Percentiles rank a stretch among this genome's conserved stretches.
Evolutionary conservation across 1,140 invertebrate genomes (phyloP).

Genomic region (Anoplolepis gracilipes): DNA sequence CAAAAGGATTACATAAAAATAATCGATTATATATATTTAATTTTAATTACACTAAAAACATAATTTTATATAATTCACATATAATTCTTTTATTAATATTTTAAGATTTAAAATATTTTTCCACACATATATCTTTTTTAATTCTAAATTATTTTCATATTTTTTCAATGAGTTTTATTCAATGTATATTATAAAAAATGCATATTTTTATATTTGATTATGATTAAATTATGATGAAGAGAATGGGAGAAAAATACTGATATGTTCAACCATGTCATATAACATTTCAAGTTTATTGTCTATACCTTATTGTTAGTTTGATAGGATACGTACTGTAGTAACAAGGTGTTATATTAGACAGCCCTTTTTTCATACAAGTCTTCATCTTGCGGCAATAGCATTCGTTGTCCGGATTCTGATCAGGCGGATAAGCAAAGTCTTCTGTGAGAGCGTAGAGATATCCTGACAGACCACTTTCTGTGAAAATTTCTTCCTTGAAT

Average conservation of each 20-base stretch:
- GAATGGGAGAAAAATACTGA: not conserved
- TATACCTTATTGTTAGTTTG: not conserved
- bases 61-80: too few relatives aligned
- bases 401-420: slow-evolving; percentile 87
- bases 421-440: slow-evolving; percentile 86
- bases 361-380: slow-evolving; percentile 87
- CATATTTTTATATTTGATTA: not conserved
- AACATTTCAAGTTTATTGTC: not conserved
- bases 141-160: not conserved
- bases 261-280: not conserved
- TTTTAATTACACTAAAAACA: too few relatives aligned
- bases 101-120: too few relatives aligned
- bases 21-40: too few relatives aligned
- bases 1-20: too few relatives aligned
- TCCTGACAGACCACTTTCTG: slow-evolving; percentile 80
- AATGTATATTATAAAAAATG: not conserved
- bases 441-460: slow-evolving; percentile 85
- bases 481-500: slow-evolving; percentile 80
- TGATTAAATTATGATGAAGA: not conserved
- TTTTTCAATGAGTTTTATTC: not conserved
- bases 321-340: slow-evolving; percentile 89
- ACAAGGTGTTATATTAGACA: slow-evolving; percentile 90
- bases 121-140: too few relatives aligned
- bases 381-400: slow-evolving; percentile 87
- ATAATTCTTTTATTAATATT: too few relatives aligned